These are phyloP conservation scores for Paratilapia polleni DNA, from an alignment of 2,113 vertebrate genomes.

Conservation along the genomic window DNA sequence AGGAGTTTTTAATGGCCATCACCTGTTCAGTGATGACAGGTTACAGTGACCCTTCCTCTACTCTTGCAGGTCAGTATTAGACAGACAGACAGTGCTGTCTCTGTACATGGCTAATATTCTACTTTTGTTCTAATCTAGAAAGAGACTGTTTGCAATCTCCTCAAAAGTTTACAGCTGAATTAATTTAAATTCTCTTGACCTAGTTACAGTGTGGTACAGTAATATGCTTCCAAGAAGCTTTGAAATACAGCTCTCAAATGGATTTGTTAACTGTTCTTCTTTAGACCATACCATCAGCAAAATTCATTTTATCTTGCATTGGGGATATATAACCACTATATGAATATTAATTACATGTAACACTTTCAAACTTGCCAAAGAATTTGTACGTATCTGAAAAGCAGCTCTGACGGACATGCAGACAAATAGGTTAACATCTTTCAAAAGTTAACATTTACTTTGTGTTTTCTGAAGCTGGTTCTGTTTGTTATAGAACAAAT, in stretches of 20 bases:
- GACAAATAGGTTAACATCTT: neutral
- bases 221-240: slow-evolving; percentile 1
- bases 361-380: neutral
- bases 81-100: neutral
- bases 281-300: slow-evolving; percentile 4
- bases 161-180: slow-evolving; percentile 37
- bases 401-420: neutral
- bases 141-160: slow-evolving; percentile 33
- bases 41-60: neutral
- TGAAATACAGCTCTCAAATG: neutral
- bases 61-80: neutral
- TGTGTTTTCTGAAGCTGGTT: neutral
- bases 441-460: neutral
- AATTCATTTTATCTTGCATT: neutral
- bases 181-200: slow-evolving; percentile 46
- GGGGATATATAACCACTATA: neutral
- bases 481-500: neutral
- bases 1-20: slow-evolving; percentile 66
- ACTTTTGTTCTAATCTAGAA: neutral
- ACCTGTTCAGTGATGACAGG: slow-evolving; percentile 45
- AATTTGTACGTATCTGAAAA: neutral
- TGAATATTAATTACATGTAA: neutral
- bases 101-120: neutral
- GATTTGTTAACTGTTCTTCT: neutral
- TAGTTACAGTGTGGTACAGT: slow-evolving; percentile 28